A percentile compares a stretch with the other conserved stretches of the same genome.
These are phyloP conservation scores for Torymus texanus DNA, from an alignment of 2,888 invertebrate genomes.

Conservation along the genomic window DNA sequence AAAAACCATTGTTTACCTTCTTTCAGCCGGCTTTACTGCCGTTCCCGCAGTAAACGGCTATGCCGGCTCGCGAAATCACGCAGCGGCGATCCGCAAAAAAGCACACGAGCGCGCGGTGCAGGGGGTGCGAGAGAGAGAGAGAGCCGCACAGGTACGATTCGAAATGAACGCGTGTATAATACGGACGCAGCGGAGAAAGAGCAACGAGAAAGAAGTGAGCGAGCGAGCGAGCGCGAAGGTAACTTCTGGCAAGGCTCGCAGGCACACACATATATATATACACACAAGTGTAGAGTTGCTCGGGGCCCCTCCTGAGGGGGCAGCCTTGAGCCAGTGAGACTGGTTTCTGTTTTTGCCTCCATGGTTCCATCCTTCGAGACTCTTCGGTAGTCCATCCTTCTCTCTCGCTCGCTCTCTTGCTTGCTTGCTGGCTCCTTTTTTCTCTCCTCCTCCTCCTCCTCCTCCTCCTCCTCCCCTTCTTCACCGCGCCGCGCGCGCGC, in stretches of 20 bases:
- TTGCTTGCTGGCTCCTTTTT: slow-evolving; percentile 46
- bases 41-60: neutral
- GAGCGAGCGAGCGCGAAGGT: slow-evolving; percentile 54
- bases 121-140: too few relatives aligned
- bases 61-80: slow-evolving; percentile 19
- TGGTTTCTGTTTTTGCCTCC: slow-evolving; percentile 74
- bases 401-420: slow-evolving; percentile 49
- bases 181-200: neutral
- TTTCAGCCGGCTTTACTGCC: slow-evolving; percentile 25
- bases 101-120: neutral
- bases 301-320: slow-evolving; percentile 54
- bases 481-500: slow-evolving; percentile 32
- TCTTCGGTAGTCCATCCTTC: slow-evolving; percentile 57
- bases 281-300: neutral
- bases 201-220: slow-evolving; percentile 28
- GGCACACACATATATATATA: slow-evolving; percentile 32
- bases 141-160: slow-evolving; percentile 44
- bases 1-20: slow-evolving; percentile 47
- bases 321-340: slow-evolving; percentile 75
- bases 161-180: slow-evolving; percentile 53
- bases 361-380: slow-evolving; percentile 72
- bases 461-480: slow-evolving; percentile 53
- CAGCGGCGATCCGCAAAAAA: slow-evolving; percentile 25
- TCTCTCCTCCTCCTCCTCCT: slow-evolving; percentile 30
- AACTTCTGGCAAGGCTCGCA: slow-evolving; percentile 56